These are phyloP conservation scores for Paraescarpia echinospica DNA, from an alignment of 1,140 invertebrate genomes.

Conservation along the genomic window DNA sequence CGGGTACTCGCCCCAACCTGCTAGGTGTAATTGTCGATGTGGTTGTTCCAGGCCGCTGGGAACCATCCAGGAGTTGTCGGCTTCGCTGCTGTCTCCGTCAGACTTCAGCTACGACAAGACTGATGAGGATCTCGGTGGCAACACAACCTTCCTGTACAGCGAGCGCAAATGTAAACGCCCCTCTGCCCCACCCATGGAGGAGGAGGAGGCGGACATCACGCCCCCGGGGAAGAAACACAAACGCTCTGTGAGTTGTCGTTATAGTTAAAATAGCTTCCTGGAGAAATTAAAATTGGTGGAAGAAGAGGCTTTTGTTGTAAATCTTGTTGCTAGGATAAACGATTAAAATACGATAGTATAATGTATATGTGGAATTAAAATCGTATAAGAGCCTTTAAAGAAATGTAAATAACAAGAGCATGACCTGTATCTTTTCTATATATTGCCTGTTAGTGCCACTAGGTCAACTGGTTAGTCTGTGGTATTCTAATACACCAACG, in stretches of 20 bases:
- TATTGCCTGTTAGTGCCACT: too few species aligned
- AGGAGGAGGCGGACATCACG: constrained; percentile 27
- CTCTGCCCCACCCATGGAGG: constrained; percentile 42
- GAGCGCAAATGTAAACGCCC: constrained; percentile 39
- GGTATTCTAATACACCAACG: too few species aligned
- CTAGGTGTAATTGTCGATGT: too few species aligned
- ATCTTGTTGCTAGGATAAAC: background rate
- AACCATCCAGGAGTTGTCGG: constrained; percentile 61
- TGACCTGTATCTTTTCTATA: too few species aligned
- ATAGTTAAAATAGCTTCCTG: background rate
- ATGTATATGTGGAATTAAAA: too few species aligned
- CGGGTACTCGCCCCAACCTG: too few species aligned
- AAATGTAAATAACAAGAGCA: too few species aligned
- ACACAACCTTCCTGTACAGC: constrained; percentile 34
- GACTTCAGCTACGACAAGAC: constrained; percentile 77
- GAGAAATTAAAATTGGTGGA: too few species aligned
- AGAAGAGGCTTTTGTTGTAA: background rate
- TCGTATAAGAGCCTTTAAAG: too few species aligned
- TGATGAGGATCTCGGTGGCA: constrained; percentile 70
- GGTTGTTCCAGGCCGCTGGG: constrained; percentile 53
- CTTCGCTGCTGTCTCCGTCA: constrained; percentile 43
- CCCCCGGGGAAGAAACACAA: background rate
- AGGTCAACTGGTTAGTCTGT: too few species aligned
- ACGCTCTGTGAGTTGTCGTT: background rate
- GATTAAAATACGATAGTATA: background rate